A percentile compares a stretch with the other conserved stretches of the same genome.
Conservation (phyloP, 2,113 vertebrate genomes). For the Microcebus griseorufus region DNA sequence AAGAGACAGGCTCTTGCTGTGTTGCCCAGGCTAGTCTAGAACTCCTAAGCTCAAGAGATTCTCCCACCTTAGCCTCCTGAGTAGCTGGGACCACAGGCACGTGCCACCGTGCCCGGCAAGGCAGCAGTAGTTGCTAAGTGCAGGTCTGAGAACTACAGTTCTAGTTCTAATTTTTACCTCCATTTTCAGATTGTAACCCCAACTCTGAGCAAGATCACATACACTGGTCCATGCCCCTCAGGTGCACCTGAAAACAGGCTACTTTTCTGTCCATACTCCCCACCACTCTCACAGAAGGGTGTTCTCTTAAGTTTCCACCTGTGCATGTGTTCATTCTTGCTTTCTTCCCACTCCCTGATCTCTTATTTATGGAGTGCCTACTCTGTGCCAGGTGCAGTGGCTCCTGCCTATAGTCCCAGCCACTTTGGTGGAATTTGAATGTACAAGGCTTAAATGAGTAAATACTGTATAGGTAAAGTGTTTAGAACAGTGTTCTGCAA, state of each 20-base stretch:
- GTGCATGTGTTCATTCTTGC: fast-evolving
- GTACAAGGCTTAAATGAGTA: too few relatives aligned
- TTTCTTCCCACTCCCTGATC: not conserved
- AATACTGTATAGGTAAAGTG: too few relatives aligned
- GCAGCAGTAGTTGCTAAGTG: not conserved
- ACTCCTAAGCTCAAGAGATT: not conserved
- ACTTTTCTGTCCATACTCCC: not conserved
- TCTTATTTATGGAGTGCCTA: not conserved
- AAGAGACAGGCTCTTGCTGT: not conserved
- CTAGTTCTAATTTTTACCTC: not conserved
- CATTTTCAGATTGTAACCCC: not conserved
- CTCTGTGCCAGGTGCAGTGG: not conserved
- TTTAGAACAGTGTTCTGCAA: too few relatives aligned
- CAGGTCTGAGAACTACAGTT: not conserved
- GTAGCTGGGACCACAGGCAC: not conserved
- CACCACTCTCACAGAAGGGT: too few relatives aligned
- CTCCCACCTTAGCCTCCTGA: not conserved
- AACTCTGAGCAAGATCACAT: not conserved
- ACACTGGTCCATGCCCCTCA: not conserved
- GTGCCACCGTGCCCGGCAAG: not conserved
- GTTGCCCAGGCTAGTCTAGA: not conserved
- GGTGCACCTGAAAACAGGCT: not conserved
- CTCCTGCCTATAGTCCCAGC: too few relatives aligned
- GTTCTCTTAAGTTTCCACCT: not conserved
- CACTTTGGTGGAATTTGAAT: too few relatives aligned